Evolutionary conservation across 2,113 vertebrate genomes (phyloP), one percentile per base, ranked within the genome.

Genomic region (Campylomormyrus tamandua): DNA sequence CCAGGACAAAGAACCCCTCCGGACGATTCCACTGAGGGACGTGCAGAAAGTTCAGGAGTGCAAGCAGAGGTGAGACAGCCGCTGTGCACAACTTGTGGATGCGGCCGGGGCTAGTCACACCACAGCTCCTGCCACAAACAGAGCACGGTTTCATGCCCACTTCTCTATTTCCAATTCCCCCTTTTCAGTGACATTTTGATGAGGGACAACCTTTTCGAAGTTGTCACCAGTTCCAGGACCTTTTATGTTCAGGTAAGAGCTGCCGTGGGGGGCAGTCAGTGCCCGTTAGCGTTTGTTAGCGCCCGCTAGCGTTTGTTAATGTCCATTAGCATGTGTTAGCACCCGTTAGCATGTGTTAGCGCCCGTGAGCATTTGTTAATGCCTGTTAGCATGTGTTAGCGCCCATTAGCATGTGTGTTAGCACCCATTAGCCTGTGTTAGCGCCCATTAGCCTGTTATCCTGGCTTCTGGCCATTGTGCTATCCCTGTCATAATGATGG

Each of bases 161-260:
- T 27, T 89, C 39, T 39, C 15, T 21, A 21, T 53, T 91, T 2
- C 93, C 91, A n/a, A 94, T 39, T n/a, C 80, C 11, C 31, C 5
- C 84, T 2, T 89, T 90, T 42, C 93, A 99, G 98, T 93, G 98
- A 99, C 90, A 97, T 97, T 90, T 98, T 99, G 97, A 96, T 98
- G 98, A 98, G 98, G 93, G 98, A 99, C 96, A 99, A 99, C 95
- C 96, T 99, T 90, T 99, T 99, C 93, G 97, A 99, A 95, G 96
- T 99, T 91, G 97, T 99, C 93, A 99, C 98, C 92, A 96, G 94
- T 89, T 97, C 97, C 91, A 97, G 98, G 93, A 99, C 97, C 53
- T 99, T 99, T 96, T 99, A 97, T 93, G 95, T 99, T 24, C 98
- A 99, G 97, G 98, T 99, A 95, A 95, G 90, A 56, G 42, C 80